phyloP scores from a whole-genome alignment of 2,888 invertebrate genomes.

The Villa cingulata region DNA sequence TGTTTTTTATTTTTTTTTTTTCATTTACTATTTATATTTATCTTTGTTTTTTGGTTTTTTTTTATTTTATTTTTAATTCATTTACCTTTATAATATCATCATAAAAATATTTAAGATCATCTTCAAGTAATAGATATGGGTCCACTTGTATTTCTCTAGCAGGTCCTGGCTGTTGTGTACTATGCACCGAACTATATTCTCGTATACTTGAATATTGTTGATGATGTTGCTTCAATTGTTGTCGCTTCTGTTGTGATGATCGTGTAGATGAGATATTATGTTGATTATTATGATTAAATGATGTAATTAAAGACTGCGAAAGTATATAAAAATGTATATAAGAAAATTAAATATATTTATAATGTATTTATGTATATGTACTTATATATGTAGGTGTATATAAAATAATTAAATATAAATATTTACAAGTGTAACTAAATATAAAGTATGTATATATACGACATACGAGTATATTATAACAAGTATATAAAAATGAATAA shows the following conservation, averaged over 20 bases:
- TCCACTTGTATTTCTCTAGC: constrained; percentile 69
- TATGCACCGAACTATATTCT: constrained; percentile 57
- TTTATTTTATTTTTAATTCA: constrained; percentile 10
- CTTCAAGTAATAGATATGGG: constrained; percentile 73
- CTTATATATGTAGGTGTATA: too few species aligned
- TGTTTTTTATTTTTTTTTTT: too few species aligned
- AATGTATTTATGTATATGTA: too few species aligned
- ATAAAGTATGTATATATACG: too few species aligned
- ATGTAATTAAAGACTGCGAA: constrained; percentile 5
- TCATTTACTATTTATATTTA: not conserved
- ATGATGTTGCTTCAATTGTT: constrained; percentile 5
- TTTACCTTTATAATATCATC: constrained; percentile 73
- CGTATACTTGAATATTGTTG: constrained; percentile 21
- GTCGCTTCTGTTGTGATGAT: not conserved
- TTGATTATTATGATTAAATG: not conserved
- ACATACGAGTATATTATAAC: too few species aligned
- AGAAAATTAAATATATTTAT: too few species aligned
- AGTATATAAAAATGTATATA: too few species aligned
- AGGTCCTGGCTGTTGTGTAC: constrained; percentile 68
- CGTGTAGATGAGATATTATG: too few species aligned
- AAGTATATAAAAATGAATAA: too few species aligned
- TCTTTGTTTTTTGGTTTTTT: not conserved
- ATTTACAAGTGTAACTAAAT: too few species aligned
- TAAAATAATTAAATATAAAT: too few species aligned
- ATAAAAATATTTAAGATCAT: constrained; percentile 76